Evolutionary conservation across 2,113 vertebrate genomes (phyloP).

Genomic region (Ia io): DNA sequence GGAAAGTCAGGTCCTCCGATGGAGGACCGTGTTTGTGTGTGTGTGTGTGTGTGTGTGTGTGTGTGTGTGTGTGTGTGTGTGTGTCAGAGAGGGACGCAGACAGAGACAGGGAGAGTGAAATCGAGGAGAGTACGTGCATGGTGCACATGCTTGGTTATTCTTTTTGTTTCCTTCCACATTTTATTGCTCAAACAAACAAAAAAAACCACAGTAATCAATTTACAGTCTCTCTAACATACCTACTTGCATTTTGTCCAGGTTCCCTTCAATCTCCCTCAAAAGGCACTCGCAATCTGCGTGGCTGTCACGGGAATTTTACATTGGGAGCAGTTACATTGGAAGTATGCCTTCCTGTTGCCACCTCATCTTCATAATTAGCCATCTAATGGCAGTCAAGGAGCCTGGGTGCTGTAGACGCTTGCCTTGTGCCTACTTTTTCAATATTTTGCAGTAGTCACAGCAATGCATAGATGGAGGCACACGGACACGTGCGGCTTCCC

Average conservation of each 20-base stretch:
- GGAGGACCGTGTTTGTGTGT: background rate
- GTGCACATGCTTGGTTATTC: background rate
- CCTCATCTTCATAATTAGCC: background rate
- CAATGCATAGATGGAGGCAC: background rate
- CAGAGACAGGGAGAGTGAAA: background rate
- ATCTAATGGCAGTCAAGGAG: background rate
- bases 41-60: background rate
- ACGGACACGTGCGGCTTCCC: fast-evolving
- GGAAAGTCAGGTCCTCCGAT: background rate
- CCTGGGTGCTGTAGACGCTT: background rate
- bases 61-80: background rate
- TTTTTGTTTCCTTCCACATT: background rate
- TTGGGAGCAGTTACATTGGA: background rate
- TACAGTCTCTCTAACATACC: background rate
- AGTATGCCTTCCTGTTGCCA: background rate
- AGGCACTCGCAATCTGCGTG: background rate
- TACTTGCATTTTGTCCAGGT: background rate
- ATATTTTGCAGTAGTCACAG: background rate
- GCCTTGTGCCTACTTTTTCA: background rate
- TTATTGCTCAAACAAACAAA: background rate
- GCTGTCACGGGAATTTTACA: background rate
- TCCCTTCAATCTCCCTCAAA: background rate
- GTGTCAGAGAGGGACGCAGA: background rate
- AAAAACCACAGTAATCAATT: background rate
- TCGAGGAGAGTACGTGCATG: background rate